phyloP scores from a whole-genome alignment of 1,140 invertebrate genomes.

The Doryteuthis pealeii region DNA sequence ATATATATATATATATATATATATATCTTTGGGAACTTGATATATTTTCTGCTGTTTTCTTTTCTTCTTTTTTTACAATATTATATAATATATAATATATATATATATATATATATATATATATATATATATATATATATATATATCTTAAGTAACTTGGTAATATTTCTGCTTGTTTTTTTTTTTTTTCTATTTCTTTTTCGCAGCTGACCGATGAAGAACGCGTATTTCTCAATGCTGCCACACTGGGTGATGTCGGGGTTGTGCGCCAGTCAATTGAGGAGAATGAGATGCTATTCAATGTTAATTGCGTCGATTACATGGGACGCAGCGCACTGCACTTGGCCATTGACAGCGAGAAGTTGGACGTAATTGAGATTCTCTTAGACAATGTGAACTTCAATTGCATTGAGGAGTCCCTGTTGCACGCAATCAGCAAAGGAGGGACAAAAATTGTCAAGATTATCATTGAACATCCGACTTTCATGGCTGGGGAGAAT shows the following conservation, averaged over 20 bases:
- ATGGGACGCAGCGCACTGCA: slow-evolving; percentile 56
- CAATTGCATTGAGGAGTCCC: slow-evolving; percentile 56
- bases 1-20: no score
- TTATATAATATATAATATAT: no score
- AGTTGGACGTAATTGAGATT: slow-evolving; percentile 55
- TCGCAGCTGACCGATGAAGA: slow-evolving; percentile 61
- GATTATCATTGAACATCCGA: slow-evolving; percentile 57
- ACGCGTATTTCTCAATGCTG: slow-evolving; percentile 59
- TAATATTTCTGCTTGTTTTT: no score
- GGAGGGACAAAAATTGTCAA: slow-evolving; percentile 58
- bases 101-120: no score
- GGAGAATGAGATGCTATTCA: slow-evolving; percentile 45
- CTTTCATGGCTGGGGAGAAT: slow-evolving; percentile 57
- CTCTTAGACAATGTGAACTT: slow-evolving; percentile 52
- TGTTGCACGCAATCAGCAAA: slow-evolving; percentile 59
- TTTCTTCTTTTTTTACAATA: no score
- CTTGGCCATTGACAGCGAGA: slow-evolving; percentile 58
- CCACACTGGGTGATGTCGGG: slow-evolving; percentile 56
- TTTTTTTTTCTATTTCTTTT: background rate
- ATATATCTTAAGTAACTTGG: no score
- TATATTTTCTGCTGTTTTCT: no score
- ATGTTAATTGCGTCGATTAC: slow-evolving; percentile 56
- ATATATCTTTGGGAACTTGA: no score
- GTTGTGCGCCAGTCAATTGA: slow-evolving; percentile 53
- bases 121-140: no score